These are phyloP conservation scores for Iselma pallidipennis DNA, from an alignment of 2,888 invertebrate genomes.

Conservation along the genomic window DNA sequence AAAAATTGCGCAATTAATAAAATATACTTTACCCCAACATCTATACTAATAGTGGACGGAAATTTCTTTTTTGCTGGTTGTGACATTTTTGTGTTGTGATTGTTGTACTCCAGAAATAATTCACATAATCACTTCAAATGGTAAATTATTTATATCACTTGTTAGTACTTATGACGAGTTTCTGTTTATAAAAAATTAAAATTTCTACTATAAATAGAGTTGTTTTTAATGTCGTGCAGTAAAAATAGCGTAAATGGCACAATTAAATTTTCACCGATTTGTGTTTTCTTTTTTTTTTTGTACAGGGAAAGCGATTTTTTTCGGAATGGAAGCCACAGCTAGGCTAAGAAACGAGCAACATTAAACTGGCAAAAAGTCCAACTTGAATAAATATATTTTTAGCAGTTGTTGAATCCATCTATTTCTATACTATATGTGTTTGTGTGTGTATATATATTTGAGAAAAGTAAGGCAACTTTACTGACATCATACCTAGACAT, in stretches of 20 bases:
- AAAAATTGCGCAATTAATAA: background rate
- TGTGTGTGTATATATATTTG: conserved; percentile 1
- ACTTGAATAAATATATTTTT: conserved; percentile 46
- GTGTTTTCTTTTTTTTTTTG: background rate
- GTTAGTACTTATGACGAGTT: too few relatives aligned
- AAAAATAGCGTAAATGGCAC: too few relatives aligned
- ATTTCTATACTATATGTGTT: conserved; percentile 46
- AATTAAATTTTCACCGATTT: background rate
- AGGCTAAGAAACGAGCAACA: conserved; percentile 42
- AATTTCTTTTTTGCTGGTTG: conserved; percentile 57
- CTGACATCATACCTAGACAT: conserved; percentile 22
- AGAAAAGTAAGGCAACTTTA: conserved; percentile 8
- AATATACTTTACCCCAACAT: conserved; percentile 53
- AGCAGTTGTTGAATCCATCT: conserved; percentile 48
- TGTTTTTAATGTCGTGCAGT: too few relatives aligned
- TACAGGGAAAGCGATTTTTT: conserved; percentile 36
- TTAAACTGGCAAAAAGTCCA: conserved; percentile 51
- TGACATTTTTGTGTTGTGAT: conserved; percentile 35
- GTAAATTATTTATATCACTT: too few relatives aligned
- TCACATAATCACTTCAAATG: conserved; percentile 19
- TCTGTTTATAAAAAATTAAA: too few relatives aligned
- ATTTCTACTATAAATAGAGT: too few relatives aligned
- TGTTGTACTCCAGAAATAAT: conserved; percentile 5
- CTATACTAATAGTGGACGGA: conserved; percentile 60
- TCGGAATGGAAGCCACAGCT: conserved; percentile 41